Evolutionary conservation across 1,140 invertebrate genomes (phyloP).

Genomic region (Plutomurus gul): DNA sequence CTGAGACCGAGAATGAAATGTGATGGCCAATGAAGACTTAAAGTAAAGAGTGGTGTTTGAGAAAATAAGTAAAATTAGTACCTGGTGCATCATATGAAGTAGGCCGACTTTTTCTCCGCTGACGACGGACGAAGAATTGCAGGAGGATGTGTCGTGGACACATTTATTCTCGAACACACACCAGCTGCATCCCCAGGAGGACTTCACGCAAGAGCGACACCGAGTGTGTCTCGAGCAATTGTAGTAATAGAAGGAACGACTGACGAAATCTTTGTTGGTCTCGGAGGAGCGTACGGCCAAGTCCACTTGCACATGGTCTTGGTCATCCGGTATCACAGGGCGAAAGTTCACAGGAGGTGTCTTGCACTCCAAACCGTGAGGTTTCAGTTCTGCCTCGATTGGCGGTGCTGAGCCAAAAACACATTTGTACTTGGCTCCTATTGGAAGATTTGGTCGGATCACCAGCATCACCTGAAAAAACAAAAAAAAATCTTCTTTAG

Average conservation of each 20-base stretch:
- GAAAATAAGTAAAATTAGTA: slow-evolving; percentile 7
- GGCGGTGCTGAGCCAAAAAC: slow-evolving; percentile 85
- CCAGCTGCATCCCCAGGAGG: slow-evolving; percentile 92
- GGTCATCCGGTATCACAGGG: slow-evolving; percentile 75
- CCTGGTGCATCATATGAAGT: slow-evolving; percentile 54
- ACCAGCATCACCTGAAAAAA: slow-evolving; percentile 73
- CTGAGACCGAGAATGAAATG: background rate
- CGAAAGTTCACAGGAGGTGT: slow-evolving; percentile 78
- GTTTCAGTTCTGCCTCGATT: slow-evolving; percentile 80
- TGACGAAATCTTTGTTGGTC: slow-evolving; percentile 94
- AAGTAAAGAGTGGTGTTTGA: background rate
- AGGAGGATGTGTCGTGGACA: slow-evolving; percentile 80
- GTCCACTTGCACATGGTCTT: slow-evolving; percentile 88
- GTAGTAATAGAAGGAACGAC: slow-evolving; percentile 89
- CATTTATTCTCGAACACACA: slow-evolving; percentile 95
- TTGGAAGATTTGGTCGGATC: slow-evolving; percentile 84
- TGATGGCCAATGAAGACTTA: too few relatives aligned
- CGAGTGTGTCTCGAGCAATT: slow-evolving; percentile 87
- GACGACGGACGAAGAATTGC: slow-evolving; percentile 76
- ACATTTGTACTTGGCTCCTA: slow-evolving; percentile 90
- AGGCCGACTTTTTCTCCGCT: slow-evolving; percentile 75
- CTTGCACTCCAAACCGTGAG: slow-evolving; percentile 78
- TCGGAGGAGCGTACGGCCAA: slow-evolving; percentile 90
- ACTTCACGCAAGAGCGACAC: slow-evolving; percentile 82
- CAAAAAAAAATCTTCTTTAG: slow-evolving; percentile 35